These are phyloP conservation scores for Amblyjoppa proteus DNA, from an alignment of 2,888 invertebrate genomes.

Conservation along the genomic window DNA sequence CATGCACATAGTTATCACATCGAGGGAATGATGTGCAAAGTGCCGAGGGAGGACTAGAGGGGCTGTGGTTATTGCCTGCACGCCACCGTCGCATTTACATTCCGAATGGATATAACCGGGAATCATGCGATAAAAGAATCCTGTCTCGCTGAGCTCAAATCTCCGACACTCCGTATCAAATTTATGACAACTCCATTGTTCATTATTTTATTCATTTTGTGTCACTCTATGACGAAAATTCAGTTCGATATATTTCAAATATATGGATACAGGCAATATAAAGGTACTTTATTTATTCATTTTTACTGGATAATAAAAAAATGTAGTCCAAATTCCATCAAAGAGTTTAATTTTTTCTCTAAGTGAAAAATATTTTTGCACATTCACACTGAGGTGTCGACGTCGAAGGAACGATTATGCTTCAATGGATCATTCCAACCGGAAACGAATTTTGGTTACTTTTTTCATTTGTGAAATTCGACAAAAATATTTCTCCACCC, in stretches of 20 bases:
- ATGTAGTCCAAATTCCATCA: too few species aligned
- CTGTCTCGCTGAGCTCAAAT: constrained; percentile 21
- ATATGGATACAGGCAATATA: too few species aligned
- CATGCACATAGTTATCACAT: constrained; percentile 33
- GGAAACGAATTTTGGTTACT: too few species aligned
- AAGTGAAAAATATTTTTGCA: too few species aligned
- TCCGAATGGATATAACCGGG: constrained; percentile 8
- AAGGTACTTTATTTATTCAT: too few species aligned
- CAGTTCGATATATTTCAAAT: neutral
- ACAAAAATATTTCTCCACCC: neutral
- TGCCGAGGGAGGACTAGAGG: constrained; percentile 23
- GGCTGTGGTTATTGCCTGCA: constrained; percentile 45
- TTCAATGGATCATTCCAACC: too few species aligned
- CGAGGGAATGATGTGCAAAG: constrained; percentile 37
- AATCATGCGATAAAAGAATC: constrained; percentile 44
- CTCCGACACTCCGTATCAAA: neutral
- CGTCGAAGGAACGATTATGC: too few species aligned
- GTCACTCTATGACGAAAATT: neutral
- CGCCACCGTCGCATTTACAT: constrained; percentile 60
- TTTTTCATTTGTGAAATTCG: neutral
- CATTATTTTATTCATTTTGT: neutral
- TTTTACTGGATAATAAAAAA: too few species aligned
- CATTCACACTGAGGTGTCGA: too few species aligned
- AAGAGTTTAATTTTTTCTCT: too few species aligned
- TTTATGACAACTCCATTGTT: neutral